phyloP scores from a whole-genome alignment of 2,113 vertebrate species.

The Erpornis zantholeuca region DNA sequence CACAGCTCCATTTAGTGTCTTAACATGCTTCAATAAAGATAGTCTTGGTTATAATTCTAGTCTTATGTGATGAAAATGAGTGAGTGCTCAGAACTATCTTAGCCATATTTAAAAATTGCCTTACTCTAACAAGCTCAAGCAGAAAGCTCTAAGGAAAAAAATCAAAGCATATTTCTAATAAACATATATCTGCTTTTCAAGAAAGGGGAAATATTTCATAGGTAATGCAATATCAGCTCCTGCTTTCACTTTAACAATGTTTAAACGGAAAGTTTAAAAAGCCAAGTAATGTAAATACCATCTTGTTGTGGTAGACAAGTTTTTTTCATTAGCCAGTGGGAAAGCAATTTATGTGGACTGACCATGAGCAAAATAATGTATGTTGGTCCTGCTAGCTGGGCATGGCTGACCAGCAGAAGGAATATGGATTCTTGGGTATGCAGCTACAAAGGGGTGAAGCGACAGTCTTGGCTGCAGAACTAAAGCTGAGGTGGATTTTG shows the following conservation, averaged over 20 bases:
- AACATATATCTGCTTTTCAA: not conserved
- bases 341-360: not conserved
- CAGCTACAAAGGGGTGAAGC: not conserved
- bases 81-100: not conserved
- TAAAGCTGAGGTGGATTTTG: not conserved
- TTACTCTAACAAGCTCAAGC: not conserved
- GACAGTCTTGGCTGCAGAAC: not conserved
- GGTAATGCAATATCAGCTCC: not conserved
- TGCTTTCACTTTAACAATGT: not conserved
- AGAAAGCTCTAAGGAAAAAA: not conserved
- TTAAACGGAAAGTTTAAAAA: not conserved
- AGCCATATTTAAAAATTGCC: not conserved
- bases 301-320: not conserved
- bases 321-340: not conserved
- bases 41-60: not conserved
- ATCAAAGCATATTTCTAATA: not conserved
- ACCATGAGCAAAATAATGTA: not conserved
- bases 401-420: not conserved
- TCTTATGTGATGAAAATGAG: not conserved
- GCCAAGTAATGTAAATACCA: not conserved
- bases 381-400: not conserved
- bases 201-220: not conserved
- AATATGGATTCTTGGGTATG: not conserved
- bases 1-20: not conserved
- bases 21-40: not conserved